Evolutionary conservation across 2,888 invertebrate genomes (phyloP).

Genomic region (Prosopocoilus inquinatus): DNA sequence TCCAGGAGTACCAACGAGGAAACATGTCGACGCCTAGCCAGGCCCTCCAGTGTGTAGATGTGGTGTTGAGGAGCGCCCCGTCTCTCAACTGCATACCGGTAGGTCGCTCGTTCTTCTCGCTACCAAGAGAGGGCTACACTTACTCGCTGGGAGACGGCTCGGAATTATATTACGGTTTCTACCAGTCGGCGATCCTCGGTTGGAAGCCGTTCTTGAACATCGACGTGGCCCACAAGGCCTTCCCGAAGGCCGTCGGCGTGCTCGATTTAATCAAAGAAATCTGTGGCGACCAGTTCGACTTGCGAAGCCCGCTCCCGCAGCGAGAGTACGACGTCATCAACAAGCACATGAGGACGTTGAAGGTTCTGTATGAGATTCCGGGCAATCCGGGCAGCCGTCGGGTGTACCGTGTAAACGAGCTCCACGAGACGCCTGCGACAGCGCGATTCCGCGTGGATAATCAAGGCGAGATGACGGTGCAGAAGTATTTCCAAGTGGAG

Average conservation of each 20-base stretch:
- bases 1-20: slow-evolving; percentile 29
- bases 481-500: slow-evolving; percentile 48
- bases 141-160: slow-evolving; percentile 73
- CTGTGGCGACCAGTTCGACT: neutral
- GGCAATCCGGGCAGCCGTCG: slow-evolving; percentile 46
- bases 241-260: slow-evolving; percentile 59
- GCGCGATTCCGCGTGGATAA: slow-evolving; percentile 45
- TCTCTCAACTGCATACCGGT: slow-evolving; percentile 56
- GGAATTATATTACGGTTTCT: slow-evolving; percentile 91
- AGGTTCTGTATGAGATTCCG: slow-evolving; percentile 52
- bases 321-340: slow-evolving; percentile 16
- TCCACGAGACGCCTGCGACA: slow-evolving; percentile 42
- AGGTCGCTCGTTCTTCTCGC: slow-evolving; percentile 78
- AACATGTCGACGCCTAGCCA: slow-evolving; percentile 54
- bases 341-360: slow-evolving; percentile 8
- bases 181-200: slow-evolving; percentile 88
- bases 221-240: slow-evolving; percentile 83
- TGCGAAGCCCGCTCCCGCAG: neutral
- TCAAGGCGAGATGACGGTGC: slow-evolving; percentile 48
- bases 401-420: slow-evolving; percentile 51
- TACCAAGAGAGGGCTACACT: slow-evolving; percentile 35
- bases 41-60: slow-evolving; percentile 78
- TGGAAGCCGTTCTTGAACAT: slow-evolving; percentile 88
- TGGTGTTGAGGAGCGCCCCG: slow-evolving; percentile 71
- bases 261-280: slow-evolving; percentile 48